Percentiles rank a stretch among this genome's conserved stretches.
phyloP scores from a whole-genome alignment of 1,140 invertebrate species.

The Steinernema khuongi region DNA sequence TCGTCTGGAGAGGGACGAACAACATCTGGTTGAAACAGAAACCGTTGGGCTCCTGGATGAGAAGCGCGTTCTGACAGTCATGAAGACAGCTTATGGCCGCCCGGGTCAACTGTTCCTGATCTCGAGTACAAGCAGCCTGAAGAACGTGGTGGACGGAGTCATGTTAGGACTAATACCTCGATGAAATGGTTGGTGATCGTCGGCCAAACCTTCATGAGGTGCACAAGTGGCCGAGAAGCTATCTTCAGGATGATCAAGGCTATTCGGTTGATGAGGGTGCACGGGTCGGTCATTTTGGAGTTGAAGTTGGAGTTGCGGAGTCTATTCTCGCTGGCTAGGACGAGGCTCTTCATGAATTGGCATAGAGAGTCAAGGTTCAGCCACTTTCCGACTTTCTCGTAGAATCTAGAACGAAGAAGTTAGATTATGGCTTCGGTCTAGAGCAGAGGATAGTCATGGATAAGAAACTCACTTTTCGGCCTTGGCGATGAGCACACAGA shows the following conservation, averaged over 20 bases:
- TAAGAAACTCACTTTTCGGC: conserved; percentile 1
- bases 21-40: conserved; percentile 9
- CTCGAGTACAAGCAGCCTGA: not conserved
- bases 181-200: not conserved
- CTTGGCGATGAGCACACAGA: not conserved
- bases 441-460: not conserved
- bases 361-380: not conserved
- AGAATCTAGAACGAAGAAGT: not conserved
- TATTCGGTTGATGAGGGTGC: not conserved
- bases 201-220: not conserved
- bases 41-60: not conserved
- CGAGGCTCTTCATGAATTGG: conserved; percentile 5
- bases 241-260: conserved; percentile 2
- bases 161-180: not conserved
- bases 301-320: not conserved
- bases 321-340: not conserved
- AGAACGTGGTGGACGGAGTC: not conserved
- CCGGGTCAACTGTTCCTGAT: conserved; percentile 1
- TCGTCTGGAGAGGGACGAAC: not conserved
- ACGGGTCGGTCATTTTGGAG: not conserved
- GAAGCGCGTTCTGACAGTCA: not conserved
- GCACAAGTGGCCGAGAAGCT: not conserved
- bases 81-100: not conserved
- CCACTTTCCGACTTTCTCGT: conserved; percentile 1
- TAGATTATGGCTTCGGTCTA: not conserved